These are phyloP conservation scores for Nyctereutes procyonoides DNA, from an alignment of 2,113 vertebrate genomes.

Conservation along the genomic window DNA sequence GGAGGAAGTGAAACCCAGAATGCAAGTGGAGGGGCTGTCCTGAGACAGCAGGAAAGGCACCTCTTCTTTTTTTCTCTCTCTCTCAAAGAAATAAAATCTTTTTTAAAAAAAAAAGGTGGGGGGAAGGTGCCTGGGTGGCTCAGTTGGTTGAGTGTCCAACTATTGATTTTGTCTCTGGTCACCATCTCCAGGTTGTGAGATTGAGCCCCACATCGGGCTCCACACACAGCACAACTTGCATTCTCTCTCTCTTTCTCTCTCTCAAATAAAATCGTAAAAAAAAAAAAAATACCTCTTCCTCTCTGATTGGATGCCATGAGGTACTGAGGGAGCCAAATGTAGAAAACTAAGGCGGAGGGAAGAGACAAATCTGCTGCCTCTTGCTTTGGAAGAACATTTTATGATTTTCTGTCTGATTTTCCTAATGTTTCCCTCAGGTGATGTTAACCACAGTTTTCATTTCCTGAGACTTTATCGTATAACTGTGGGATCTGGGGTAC, in stretches of 20 bases:
- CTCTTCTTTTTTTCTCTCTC: background rate
- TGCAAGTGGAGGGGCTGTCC: background rate
- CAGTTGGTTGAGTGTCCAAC: background rate
- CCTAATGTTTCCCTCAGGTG: background rate
- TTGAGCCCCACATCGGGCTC: background rate
- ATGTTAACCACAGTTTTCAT: background rate
- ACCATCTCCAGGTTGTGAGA: background rate
- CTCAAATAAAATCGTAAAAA: background rate
- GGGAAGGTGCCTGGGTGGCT: background rate
- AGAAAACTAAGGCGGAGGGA: background rate
- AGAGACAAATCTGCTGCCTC: background rate
- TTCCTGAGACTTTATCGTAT: background rate
- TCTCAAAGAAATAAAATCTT: background rate
- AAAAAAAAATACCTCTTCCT: background rate
- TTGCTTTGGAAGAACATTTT: background rate
- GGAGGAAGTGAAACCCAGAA: background rate
- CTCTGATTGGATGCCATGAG: background rate
- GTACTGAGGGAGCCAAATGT: background rate
- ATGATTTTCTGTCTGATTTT: background rate
- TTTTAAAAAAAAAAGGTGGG: too few relatives aligned
- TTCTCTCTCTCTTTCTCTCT: background rate
- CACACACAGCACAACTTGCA: background rate
- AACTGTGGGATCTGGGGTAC: background rate
- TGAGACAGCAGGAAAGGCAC: background rate
- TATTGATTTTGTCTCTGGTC: background rate